Base-by-base conservation (phyloP, 2,888 invertebrate species). In the Ormyrus thymus region DNA sequence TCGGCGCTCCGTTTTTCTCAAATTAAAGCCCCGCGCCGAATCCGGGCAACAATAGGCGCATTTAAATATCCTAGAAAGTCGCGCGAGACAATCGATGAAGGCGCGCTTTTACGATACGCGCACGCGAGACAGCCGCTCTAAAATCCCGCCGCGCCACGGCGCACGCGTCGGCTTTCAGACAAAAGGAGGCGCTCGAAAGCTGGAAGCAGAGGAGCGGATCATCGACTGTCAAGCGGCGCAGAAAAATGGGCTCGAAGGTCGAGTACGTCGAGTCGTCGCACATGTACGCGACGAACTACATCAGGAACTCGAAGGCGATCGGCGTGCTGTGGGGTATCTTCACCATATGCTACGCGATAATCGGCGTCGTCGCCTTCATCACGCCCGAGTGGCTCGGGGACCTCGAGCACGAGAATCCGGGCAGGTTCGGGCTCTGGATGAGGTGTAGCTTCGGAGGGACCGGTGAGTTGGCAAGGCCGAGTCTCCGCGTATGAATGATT, bases 261-360 rank as follows among this genome's bases (percentile, higher is more conserved):
- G 97, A 97, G 89, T 97, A 97, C 92, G 96, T 97, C 86, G 97
- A 97, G 90, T 95, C 96, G 85, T 95, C 96, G 84, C 97, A 97
- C 91, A 93, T 97, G 90, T 96, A 97, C 91, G 96, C 96, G 83
- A 96, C 97, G 81, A 96, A 96, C 91, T 97, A 97, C 90, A 96
- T 96, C 84, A 93, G 97, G 85, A 97, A 97, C 92, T 96, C 96
- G 84, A 97, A 96, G 92, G 98, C 98, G 69, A 97, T 99, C 83
- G 98, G 97, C 71, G 98, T 98, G 81, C 93, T 98, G 84, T 99
- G 99, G 99, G 98, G 96, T 82, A 96, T 99, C 88, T 98, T 99
- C 91, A 97, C 97, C 84, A 96, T 98, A 89, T 98, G 98, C 91
- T 98, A 97, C 90, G 97, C 97, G 83, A 97, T 99, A 87, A 97